Percentiles rank a stretch among this genome's conserved stretches.
Conservation (phyloP, 2,888 invertebrate genomes). For the Stenodera caucasica region DNA sequence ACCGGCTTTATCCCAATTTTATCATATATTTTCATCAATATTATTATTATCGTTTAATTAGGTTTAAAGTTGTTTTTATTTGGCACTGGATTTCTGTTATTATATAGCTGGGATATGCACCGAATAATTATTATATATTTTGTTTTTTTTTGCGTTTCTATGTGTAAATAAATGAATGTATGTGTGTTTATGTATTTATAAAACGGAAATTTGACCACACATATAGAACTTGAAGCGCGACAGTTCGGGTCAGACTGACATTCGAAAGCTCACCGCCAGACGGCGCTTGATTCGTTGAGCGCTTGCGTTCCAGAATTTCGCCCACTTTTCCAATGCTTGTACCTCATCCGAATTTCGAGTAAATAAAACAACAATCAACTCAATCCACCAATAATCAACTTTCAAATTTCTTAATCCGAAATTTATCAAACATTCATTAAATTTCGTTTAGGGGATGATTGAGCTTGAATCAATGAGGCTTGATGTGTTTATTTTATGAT, state of each 20-base stretch:
- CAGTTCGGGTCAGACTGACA: conserved; percentile 53
- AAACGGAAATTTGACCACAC: conserved; percentile 19
- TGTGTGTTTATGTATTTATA: conserved; percentile 18
- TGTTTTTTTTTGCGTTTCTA: neutral
- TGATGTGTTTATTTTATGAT: no score
- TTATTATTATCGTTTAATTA: neutral
- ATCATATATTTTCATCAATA: neutral
- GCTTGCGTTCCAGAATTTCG: conserved; percentile 39
- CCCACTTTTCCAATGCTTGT: conserved; percentile 33
- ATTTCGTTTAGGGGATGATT: no score
- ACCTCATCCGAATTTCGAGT: conserved; percentile 28
- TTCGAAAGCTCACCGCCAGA: conserved; percentile 49
- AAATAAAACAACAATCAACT: conserved; percentile 42
- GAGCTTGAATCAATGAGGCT: no score
- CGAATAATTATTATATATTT: conserved; percentile 10
- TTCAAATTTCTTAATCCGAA: no score
- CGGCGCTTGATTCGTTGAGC: conserved; percentile 41
- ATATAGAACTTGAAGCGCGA: conserved; percentile 36
- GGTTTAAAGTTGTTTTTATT: conserved; percentile 7
- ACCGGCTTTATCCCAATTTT: neutral
- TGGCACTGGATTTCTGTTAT: conserved; percentile 20
- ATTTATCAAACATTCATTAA: no score
- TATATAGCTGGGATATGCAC: conserved; percentile 20
- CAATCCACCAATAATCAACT: no score
- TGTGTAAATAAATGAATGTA: conserved; percentile 22